Conservation (phyloP, 2,888 invertebrate genomes). For the Pharmacophagus antenor region DNA sequence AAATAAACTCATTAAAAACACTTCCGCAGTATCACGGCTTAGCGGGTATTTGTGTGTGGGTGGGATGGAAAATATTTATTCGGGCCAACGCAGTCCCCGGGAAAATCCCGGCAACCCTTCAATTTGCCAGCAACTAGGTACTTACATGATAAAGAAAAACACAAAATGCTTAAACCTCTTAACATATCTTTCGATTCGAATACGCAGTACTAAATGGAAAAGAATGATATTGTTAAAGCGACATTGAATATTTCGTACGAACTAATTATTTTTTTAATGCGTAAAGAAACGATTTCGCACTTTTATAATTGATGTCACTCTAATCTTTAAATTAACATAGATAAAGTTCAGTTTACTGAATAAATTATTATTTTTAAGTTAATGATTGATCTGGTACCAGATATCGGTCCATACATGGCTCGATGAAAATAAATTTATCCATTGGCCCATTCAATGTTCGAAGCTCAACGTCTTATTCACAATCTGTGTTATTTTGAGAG, state of each 20-base stretch:
- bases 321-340: neutral
- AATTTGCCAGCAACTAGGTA: neutral
- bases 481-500: too few species aligned
- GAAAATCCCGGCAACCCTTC: neutral
- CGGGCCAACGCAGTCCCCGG: neutral
- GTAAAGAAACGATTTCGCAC: neutral
- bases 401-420: too few species aligned
- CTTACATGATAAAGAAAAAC: neutral
- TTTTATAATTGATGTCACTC: neutral
- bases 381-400: neutral
- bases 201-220: neutral
- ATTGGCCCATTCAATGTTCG: too few species aligned
- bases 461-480: too few species aligned
- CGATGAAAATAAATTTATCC: too few species aligned
- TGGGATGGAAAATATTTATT: neutral
- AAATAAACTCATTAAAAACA: neutral
- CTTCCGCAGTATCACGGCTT: neutral
- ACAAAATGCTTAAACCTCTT: neutral
- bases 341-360: neutral
- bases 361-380: neutral
- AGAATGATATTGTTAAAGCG: neutral
- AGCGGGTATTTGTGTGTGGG: neutral
- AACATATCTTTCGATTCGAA: neutral
- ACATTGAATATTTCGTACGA: neutral
- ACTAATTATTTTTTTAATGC: neutral